Base-by-base conservation (phyloP, 1,140 invertebrate genomes). In the Patella vulgata region DNA sequence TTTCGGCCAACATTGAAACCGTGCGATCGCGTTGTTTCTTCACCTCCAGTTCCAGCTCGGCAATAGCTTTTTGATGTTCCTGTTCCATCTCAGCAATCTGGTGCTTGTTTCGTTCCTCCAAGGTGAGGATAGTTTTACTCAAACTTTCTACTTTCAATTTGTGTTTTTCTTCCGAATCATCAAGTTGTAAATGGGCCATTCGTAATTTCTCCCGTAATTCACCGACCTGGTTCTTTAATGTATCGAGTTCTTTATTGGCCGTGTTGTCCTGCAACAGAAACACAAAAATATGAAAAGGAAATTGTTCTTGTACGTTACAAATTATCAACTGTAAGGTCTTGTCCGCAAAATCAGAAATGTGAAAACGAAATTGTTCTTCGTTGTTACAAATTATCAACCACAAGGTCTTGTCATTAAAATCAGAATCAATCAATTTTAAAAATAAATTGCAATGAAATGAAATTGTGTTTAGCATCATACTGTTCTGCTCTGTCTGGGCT, bases 1-100 rank as follows among this genome's bases (percentile, higher is more conserved):
- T 93, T 71, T 94, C 93, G 30, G 91, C 89, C 6, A 95, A 81
- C 8, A 94, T 79, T 2, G 87, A 87, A 8, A 93, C 84, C 17
- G 92, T 93, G 52, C 92, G 82, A 54, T 93, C 91, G 19, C 93
- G 83, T 74, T 94, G 93, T 56, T 90, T 90, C 44, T 89, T 86
- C n/a, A 93, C 79, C 73, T 94, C 90, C 50, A 90, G 88, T 73
- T 94, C 92, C 25, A 94, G 72, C 40, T 87, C 84, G 21, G 84
- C 80, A 1, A 90, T 79, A 75, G 89, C 87, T 53, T 84, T 87
- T 70, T 86, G 86, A 79, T 82, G 89, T 61, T 89, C 87, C 2
- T 78, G 85, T 68, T 90, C 88, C 3, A 74, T 25, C 3, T 67
- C 61, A 33, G 39, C 51, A 2, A 78, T 28, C n/a, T 89, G 85